These are phyloP conservation scores for Oscheius sp. DNA, from an alignment of 2,888 invertebrate genomes.

Conservation along the genomic window DNA sequence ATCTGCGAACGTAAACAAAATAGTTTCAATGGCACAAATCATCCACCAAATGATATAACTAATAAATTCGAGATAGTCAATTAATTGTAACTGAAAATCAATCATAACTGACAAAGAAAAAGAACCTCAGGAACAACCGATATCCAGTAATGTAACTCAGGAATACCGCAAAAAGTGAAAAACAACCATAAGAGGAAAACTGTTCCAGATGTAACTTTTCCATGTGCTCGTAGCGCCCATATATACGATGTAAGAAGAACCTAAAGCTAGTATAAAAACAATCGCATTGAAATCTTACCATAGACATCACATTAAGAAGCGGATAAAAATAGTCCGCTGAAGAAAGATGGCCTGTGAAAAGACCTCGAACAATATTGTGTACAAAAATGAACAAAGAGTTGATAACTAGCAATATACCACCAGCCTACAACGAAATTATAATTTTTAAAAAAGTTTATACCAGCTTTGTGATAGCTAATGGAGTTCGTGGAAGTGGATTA, in stretches of 20 bases:
- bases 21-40: conserved; percentile 47
- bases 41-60: conserved; percentile 61
- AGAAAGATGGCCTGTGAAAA: conserved; percentile 42
- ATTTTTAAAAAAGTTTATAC: conserved; percentile 36
- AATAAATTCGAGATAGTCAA: conserved; percentile 35
- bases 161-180: conserved; percentile 79
- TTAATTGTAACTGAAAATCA: conserved; percentile 24
- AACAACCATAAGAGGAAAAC: conserved; percentile 90
- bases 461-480: conserved; percentile 54
- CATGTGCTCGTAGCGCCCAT: conserved; percentile 83
- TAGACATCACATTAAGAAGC: conserved; percentile 55
- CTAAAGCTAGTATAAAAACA: conserved; percentile 41
- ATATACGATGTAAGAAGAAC: conserved; percentile 74
- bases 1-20: conserved; percentile 63
- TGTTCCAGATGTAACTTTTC: conserved; percentile 85
- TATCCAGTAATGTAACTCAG: conserved; percentile 66
- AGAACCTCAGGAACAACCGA: neutral
- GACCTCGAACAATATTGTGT: conserved; percentile 58
- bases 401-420: conserved; percentile 51
- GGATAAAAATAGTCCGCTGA: conserved; percentile 68
- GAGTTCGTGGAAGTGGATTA: conserved; percentile 60
- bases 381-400: conserved; percentile 58
- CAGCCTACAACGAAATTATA: conserved; percentile 35
- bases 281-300: conserved; percentile 44
- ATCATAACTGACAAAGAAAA: neutral